phyloP scores from a whole-genome alignment of 2,797 vertebrate species.

The Oreortyx pictus region DNA sequence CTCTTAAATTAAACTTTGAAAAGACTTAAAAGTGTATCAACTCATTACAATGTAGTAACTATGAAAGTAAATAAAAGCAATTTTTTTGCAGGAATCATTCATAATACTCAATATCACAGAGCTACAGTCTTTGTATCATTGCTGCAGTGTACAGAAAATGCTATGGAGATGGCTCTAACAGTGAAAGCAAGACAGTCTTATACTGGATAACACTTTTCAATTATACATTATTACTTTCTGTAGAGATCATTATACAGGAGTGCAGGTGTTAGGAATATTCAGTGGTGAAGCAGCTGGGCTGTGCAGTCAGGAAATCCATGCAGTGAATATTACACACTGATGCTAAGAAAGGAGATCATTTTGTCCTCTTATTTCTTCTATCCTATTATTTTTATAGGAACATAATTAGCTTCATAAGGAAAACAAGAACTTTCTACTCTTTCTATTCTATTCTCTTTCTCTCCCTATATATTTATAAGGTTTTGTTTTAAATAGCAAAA shows the following conservation, averaged over 20 bases:
- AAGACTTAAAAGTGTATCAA: background rate
- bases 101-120: background rate
- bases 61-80: background rate
- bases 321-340: background rate
- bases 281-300: background rate
- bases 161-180: background rate
- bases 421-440: background rate
- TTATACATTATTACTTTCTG: background rate
- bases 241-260: background rate
- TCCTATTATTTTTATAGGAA: background rate
- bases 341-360: background rate
- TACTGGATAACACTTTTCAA: background rate
- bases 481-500: background rate
- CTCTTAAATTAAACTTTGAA: background rate
- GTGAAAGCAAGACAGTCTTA: background rate
- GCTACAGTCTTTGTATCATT: background rate
- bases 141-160: background rate
- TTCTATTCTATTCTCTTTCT: no score
- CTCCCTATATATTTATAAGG: no score
- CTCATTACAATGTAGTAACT: background rate
- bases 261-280: background rate
- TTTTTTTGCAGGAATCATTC: background rate
- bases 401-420: background rate
- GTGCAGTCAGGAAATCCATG: background rate
- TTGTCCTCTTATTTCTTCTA: background rate